These are phyloP conservation scores for Falco peregrinus DNA, from an alignment of 2,797 vertebrate genomes.

Conservation along the genomic window DNA sequence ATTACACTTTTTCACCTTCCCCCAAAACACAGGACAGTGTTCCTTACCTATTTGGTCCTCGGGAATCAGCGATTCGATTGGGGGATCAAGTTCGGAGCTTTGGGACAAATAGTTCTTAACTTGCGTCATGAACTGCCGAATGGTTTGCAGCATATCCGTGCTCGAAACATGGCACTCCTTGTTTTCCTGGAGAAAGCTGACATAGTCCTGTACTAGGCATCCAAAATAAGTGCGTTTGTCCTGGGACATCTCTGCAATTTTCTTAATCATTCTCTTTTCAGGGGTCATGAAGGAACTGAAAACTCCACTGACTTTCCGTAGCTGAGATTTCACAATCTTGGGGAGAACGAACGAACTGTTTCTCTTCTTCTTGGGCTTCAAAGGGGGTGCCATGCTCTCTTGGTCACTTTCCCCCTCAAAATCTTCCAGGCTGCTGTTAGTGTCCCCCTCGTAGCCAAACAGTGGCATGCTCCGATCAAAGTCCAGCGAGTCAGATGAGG, in stretches of 20 bases:
- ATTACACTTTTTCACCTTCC: neutral
- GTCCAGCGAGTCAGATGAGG: slow-evolving; percentile 95
- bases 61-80: slow-evolving; percentile 93
- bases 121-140: slow-evolving; percentile 96
- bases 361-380: slow-evolving; percentile 86
- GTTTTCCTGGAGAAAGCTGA: slow-evolving; percentile 95
- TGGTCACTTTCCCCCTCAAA: slow-evolving; percentile 91
- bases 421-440: slow-evolving; percentile 92
- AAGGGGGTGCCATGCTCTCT: slow-evolving; percentile 86
- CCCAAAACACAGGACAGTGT: neutral
- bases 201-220: slow-evolving; percentile 94
- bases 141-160: slow-evolving; percentile 90
- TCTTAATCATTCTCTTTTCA: slow-evolving; percentile 89
- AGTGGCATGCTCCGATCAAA: slow-evolving; percentile 87
- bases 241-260: slow-evolving; percentile 88
- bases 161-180: slow-evolving; percentile 91
- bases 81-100: slow-evolving; percentile 93
- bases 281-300: slow-evolving; percentile 95
- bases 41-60: slow-evolving; percentile 95
- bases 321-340: slow-evolving; percentile 89
- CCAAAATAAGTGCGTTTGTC: slow-evolving; percentile 96
- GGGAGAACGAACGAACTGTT: slow-evolving; percentile 88
- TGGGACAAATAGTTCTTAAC: slow-evolving; percentile 95
- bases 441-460: slow-evolving; percentile 80
- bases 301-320: slow-evolving; percentile 91